A percentile compares a stretch with the other conserved stretches of the same genome.
phyloP scores from a whole-genome alignment of 2,113 vertebrate genomes.

The Thryonomys swinderianus region DNA sequence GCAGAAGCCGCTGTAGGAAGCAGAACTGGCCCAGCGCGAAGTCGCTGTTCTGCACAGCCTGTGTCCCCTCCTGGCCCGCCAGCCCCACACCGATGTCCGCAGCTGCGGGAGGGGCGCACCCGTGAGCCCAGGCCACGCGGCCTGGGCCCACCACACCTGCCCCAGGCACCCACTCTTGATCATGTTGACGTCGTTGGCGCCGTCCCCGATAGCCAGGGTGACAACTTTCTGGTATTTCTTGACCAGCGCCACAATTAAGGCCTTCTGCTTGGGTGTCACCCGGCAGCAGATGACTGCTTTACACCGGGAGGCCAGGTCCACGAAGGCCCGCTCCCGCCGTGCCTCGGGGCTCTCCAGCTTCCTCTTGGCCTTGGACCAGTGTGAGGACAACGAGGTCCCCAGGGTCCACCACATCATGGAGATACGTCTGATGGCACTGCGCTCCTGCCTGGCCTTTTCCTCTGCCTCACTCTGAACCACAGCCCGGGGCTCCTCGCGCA shows the following conservation, averaged over 20 bases:
- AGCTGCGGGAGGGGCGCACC: slow-evolving; percentile 73
- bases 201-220: slow-evolving; percentile 94
- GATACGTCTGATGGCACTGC: not conserved
- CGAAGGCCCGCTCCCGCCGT: slow-evolving; percentile 86
- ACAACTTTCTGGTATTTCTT: slow-evolving; percentile 89
- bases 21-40: slow-evolving; percentile 93
- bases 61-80: slow-evolving; percentile 92
- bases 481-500: slow-evolving; percentile 63
- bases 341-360: slow-evolving; percentile 74
- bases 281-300: slow-evolving; percentile 96
- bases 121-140: rapidly evolving
- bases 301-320: slow-evolving; percentile 91
- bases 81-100: slow-evolving; percentile 95
- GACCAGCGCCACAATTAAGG: slow-evolving; percentile 90
- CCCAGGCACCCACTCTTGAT: slow-evolving; percentile 92
- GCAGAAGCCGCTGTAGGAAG: slow-evolving; percentile 91
- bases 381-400: rapidly evolving
- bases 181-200: slow-evolving; percentile 98
- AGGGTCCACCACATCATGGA: not conserved
- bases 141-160: rapidly evolving
- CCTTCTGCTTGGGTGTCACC: slow-evolving; percentile 96
- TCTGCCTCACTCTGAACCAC: not conserved
- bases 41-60: slow-evolving; percentile 95
- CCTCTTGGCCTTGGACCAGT: not conserved
- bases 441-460: not conserved